Evolutionary conservation across 2,888 invertebrate species (phyloP), one percentile per base, ranked within the genome.

Genomic region (Pachycephus smyrnensis): DNA sequence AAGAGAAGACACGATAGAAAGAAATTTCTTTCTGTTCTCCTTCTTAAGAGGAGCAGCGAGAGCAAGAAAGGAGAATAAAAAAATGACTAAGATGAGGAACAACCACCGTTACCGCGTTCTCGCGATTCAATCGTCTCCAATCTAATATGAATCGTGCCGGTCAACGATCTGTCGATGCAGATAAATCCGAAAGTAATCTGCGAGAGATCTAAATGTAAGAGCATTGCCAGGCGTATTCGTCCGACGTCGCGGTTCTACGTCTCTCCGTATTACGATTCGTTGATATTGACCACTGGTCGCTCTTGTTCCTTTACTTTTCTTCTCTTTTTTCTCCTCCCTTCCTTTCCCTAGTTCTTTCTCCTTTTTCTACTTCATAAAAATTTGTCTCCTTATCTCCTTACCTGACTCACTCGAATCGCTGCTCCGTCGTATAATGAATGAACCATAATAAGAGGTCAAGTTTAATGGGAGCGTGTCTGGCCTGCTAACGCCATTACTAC

Each of bases 121-220:
- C 71, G 71, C 32, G 31, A 71, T 33, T 33, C 71, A 9, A 33
- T 55, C 55, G 55, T 23, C 55, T 55, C 9, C 55, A 2, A 55
- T 55, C 55, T 55, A 23, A 55, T 55, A 9, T 9, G 71, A 71
- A 71, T 71, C 32, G 31, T 33, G 71, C 71, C 71, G 71, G 71
- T 71, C 71, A 71, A 71, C 71, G 71, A 71, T 71, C 71, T 9
- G 71, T 33, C 71, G 71, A 33, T 33, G 71, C 3, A 33, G 71
- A 71, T 71, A 33, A 71, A 71, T 71, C 71, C 71, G 71, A 71
- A 71, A 71, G 30, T 71, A 71, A 71, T 71, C 71, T n/a, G 71
- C 32, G 32, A 23, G 23, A 55, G 55, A 71, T 71, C 71, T 30
- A 71, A 71, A 71, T 32, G 6, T 23, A 23, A 12, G 71, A 31